Conservation (phyloP, 2,888 invertebrate genomes). For the Drosophila subsilvestris region DNA sequence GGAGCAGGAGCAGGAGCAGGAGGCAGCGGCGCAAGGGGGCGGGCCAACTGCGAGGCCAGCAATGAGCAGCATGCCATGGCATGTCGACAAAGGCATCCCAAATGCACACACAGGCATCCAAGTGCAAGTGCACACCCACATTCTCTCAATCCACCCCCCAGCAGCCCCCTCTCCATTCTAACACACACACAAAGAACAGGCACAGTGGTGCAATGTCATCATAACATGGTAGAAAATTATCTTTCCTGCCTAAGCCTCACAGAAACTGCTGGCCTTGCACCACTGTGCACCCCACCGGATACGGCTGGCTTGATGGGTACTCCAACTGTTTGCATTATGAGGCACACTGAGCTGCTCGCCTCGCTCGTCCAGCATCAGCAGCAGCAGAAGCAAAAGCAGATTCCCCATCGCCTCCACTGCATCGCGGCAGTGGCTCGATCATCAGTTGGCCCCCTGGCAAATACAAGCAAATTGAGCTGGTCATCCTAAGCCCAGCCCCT, state of each 20-base stretch:
- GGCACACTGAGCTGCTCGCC: conserved; percentile 53
- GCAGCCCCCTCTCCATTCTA: too few species aligned
- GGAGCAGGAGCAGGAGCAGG: conserved; percentile 12
- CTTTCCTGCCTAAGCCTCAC: too few species aligned
- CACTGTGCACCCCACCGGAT: conserved; percentile 52
- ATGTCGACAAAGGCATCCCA: conserved; percentile 58
- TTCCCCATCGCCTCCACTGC: conserved; percentile 40
- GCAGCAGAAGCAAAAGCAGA: conserved; percentile 15
- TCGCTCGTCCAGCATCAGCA: conserved; percentile 27
- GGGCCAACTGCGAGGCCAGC: conserved; percentile 37
- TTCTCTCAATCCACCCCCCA: conserved; percentile 7
- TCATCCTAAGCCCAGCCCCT: conserved; percentile 5
- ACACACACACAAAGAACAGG: too few species aligned
- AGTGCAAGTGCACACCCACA: conserved; percentile 54
- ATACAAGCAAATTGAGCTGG: conserved; percentile 37
- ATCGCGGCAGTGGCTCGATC: conserved; percentile 51
- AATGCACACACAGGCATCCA: conserved; percentile 53
- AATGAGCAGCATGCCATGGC: conserved; percentile 50
- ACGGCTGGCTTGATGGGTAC: conserved; percentile 64
- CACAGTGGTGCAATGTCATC: too few species aligned
- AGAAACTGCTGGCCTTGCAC: neutral
- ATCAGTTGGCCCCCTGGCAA: conserved; percentile 56
- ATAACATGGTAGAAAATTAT: too few species aligned
- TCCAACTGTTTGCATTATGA: conserved; percentile 75
- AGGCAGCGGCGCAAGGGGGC: neutral